Percentiles rank a stretch among this genome's conserved stretches.
phyloP scores from a whole-genome alignment of 2,113 vertebrate species.

The Eira barbara region DNA sequence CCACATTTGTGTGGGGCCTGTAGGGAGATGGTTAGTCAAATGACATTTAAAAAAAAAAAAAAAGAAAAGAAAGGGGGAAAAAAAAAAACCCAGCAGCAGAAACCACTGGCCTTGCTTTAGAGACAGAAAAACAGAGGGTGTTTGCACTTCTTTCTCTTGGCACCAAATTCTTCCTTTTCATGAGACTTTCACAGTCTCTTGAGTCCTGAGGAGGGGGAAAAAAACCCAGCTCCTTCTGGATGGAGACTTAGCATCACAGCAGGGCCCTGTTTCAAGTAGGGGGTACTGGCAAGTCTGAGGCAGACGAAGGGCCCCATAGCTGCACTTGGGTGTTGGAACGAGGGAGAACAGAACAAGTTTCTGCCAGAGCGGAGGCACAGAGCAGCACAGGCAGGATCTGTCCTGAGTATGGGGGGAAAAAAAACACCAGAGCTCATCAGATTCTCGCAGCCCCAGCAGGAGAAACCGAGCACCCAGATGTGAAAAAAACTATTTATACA shows the following conservation, averaged over 20 bases:
- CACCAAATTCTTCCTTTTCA: slow-evolving; percentile 65
- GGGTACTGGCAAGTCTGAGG: background rate
- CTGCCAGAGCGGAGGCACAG: background rate
- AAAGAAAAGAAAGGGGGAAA: background rate
- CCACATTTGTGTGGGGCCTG: background rate
- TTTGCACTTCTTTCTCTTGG: slow-evolving; percentile 58
- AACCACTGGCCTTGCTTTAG: background rate
- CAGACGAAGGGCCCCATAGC: background rate
- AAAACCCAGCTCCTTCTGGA: slow-evolving; percentile 9
- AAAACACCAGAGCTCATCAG: background rate
- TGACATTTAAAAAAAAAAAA: background rate
- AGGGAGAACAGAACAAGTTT: background rate
- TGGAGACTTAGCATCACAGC: slow-evolving; percentile 42
- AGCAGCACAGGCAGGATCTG: background rate
- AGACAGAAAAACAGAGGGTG: slow-evolving; percentile 39
- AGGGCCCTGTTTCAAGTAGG: background rate
- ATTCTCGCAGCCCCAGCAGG: background rate
- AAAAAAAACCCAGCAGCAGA: background rate
- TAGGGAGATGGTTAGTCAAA: background rate
- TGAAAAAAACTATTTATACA: slow-evolving; percentile 42
- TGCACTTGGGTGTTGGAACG: background rate
- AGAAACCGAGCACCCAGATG: slow-evolving; percentile 39
- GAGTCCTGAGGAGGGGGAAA: slow-evolving; percentile 16
- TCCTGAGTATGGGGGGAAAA: background rate
- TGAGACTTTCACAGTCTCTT: slow-evolving; percentile 53